A percentile compares a stretch with the other conserved stretches of the same genome.
phyloP scores from a whole-genome alignment of 2,888 invertebrate genomes.

The Quadroppia sp. region DNA sequence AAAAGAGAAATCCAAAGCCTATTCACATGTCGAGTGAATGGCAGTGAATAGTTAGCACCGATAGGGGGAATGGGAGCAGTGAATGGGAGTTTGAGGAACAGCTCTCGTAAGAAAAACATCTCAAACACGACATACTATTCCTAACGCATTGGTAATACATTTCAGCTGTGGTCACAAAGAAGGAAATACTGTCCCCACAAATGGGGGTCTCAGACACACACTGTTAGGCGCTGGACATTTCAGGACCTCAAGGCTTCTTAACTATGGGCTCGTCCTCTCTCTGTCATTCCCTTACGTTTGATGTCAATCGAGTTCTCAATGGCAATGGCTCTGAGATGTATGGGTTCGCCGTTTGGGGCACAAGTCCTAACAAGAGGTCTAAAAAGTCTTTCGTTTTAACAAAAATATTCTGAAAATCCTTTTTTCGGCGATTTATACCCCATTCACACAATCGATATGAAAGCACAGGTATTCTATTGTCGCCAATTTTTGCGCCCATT shows the following conservation, averaged over 20 bases:
- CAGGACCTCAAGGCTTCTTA: no score
- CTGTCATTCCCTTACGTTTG: neutral
- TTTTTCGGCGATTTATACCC: neutral
- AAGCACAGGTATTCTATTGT: neutral
- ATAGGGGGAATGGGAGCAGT: neutral
- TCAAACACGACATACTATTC: neutral
- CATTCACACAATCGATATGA: neutral
- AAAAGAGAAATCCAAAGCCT: neutral
- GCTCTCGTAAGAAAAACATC: neutral
- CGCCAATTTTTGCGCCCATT: neutral
- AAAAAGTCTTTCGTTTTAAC: neutral
- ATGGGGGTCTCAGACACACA: neutral
- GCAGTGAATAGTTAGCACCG: neutral
- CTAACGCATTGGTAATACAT: neutral
- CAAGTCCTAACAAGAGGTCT: neutral
- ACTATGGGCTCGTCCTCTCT: neutral
- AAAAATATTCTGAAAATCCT: neutral
- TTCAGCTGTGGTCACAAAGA: neutral
- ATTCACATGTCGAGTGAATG: neutral
- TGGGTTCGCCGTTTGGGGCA: constrained; percentile 8
- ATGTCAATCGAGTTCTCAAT: no score
- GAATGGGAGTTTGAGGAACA: neutral
- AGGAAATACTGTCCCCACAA: neutral
- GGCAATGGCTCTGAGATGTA: no score
- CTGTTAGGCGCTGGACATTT: no score